A percentile compares a stretch with the other conserved stretches of the same genome.
These are phyloP conservation scores for Sericinus montela DNA, from an alignment of 2,888 invertebrate genomes.

Conservation along the genomic window DNA sequence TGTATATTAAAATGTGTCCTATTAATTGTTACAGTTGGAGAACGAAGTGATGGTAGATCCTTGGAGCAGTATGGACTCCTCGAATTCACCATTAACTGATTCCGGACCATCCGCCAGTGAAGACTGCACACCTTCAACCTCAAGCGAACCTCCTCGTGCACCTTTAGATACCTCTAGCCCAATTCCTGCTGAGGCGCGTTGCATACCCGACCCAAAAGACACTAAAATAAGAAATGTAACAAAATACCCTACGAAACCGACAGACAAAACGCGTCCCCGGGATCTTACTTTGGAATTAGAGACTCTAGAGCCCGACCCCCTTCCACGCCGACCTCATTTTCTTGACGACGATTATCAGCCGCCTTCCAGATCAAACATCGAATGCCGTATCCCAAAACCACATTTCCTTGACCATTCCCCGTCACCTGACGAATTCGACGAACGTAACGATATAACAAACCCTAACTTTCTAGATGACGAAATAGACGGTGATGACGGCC, in stretches of 20 bases:
- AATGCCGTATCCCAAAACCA: conserved; percentile 75
- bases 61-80: conserved; percentile 78
- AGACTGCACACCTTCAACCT: conserved; percentile 71
- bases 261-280: conserved; percentile 65
- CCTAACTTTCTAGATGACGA: conserved; percentile 71
- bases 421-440: conserved; percentile 73
- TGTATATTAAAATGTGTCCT: conserved; percentile 7
- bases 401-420: conserved; percentile 75
- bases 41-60: conserved; percentile 78
- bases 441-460: conserved; percentile 70
- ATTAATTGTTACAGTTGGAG: conserved; percentile 74
- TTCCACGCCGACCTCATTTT: conserved; percentile 78
- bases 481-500: conserved; percentile 56
- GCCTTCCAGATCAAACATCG: conserved; percentile 73
- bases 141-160: conserved; percentile 56
- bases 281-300: conserved; percentile 65
- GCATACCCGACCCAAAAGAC: conserved; percentile 56
- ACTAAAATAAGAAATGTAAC: conserved; percentile 44
- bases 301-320: conserved; percentile 54
- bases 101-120: conserved; percentile 74
- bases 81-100: conserved; percentile 74
- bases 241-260: conserved; percentile 40
- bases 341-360: conserved; percentile 81
- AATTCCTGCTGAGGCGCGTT: conserved; percentile 52
- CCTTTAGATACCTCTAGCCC: conserved; percentile 47